Evolutionary conservation across 2,113 vertebrate genomes (phyloP), one percentile per base, ranked within the genome.

Genomic region (Mirza zaza): DNA sequence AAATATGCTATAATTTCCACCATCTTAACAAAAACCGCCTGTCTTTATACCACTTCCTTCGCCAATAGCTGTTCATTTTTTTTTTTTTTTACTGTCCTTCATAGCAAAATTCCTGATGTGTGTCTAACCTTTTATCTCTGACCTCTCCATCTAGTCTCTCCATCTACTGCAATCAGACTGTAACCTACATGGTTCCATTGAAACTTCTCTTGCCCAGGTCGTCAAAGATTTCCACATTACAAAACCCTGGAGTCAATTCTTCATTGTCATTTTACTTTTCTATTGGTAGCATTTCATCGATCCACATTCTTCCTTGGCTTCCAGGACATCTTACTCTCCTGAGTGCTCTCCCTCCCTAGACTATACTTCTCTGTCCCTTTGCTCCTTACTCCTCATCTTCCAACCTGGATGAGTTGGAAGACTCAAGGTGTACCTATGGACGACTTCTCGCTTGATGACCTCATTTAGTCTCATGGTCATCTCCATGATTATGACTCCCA

Each of bases 31-130:
- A 57, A 90, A 59, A 65, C 55, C 3, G 8, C 57, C 1, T 61
- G 14, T 55, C 1, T 63, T 50, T 59, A 63, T 1, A 39, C 5
- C 5, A 8, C 13, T 52, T 34, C 4, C 0, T 0, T 81, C 8
- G 42, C 70, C 20, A 42, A 25, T 5, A 1, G 45, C 6, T 42
- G 25, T 63, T 63, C 1, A 11, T 61, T 61, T 61, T 4, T 63
- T 63, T 61, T 0, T 52, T 12, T 63, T 73, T 55, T 81, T 94
- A 45, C 3, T 36, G 8, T 4, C 5, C 4, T 90, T 81, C 34
- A 36, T 2, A 36, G 6, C 1, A 23, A 61, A 81, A 83, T 50
- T 15, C 34, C 29, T 48, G 18, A 79, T 55, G 8, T 48, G 12
- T 20, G 13, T 48, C 21, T 90, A 1, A 1, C 18, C 14, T 18